These are phyloP conservation scores for Leucoma salicis DNA, from an alignment of 2,888 invertebrate species.

Conservation along the genomic window DNA sequence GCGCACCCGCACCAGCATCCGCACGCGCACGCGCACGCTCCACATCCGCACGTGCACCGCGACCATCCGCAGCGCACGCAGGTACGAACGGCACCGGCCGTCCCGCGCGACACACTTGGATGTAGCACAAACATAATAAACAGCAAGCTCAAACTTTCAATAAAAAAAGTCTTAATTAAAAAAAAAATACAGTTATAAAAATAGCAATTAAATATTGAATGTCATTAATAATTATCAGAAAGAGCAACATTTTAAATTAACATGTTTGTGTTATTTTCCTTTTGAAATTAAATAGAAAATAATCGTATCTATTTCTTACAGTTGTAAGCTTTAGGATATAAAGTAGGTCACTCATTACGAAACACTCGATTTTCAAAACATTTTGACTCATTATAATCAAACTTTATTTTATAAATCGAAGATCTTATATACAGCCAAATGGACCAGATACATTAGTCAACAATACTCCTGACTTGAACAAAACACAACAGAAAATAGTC, in stretches of 20 bases:
- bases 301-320: constrained; percentile 9
- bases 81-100: constrained; percentile 1
- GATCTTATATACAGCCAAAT: background rate
- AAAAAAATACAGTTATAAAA: no score
- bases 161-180: no score
- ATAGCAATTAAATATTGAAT: no score
- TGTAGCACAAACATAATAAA: background rate
- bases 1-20: constrained; percentile 22
- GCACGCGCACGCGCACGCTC: constrained; percentile 31
- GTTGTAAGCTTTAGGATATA: constrained; percentile 1
- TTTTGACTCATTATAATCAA: background rate
- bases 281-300: constrained; percentile 2
- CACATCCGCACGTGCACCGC: constrained; percentile 39
- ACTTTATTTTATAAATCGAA: background rate
- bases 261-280: constrained; percentile 3
- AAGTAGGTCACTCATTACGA: background rate
- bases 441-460: background rate
- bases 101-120: no score
- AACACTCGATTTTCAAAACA: background rate
- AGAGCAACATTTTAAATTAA: no score
- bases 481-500: no score
- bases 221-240: no score
- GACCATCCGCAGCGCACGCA: constrained; percentile 18
- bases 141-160: no score
- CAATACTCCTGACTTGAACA: background rate